Conservation (phyloP, 1,140 invertebrate species). For the Pogonomyrmex barbatus region DNA sequence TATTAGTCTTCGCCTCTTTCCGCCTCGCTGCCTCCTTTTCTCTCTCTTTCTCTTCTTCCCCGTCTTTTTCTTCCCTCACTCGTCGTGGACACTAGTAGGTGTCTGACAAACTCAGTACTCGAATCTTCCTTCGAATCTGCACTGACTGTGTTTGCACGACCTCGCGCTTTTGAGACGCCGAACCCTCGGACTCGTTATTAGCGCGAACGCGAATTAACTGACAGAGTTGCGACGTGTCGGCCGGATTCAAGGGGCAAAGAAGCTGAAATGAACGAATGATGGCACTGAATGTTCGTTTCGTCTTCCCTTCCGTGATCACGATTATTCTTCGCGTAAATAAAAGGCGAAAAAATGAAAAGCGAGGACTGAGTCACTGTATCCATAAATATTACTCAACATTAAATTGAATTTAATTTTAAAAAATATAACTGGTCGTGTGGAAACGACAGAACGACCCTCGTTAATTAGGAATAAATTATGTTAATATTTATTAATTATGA, state of each 20-base stretch:
- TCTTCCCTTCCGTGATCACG: not conserved
- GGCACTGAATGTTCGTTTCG: not conserved
- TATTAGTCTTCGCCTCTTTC: constrained; percentile 56
- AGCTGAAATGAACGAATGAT: not conserved
- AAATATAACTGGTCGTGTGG: not conserved
- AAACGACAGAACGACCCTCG: not conserved
- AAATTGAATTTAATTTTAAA: not conserved
- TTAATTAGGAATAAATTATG: constrained; percentile 8
- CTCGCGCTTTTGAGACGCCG: not conserved
- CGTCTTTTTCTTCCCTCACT: not conserved
- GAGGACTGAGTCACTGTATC: not conserved
- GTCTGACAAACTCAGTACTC: not conserved
- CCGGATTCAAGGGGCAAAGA: not conserved
- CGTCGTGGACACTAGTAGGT: constrained; percentile 13
- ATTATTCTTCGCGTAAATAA: constrained; percentile 7
- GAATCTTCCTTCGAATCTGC: constrained; percentile 23
- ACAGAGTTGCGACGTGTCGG: not conserved
- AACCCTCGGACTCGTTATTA: constrained; percentile 3
- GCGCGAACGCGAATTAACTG: constrained; percentile 12
- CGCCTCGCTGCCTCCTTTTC: constrained; percentile 14
- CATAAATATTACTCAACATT: not conserved
- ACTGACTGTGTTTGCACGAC: constrained; percentile 35
- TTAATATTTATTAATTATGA: constrained; percentile 7
- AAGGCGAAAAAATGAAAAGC: not conserved
- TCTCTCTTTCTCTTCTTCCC: constrained; percentile 4